A percentile compares a stretch with the other conserved stretches of the same genome.
Conservation (phyloP, 2,113 vertebrate genomes). For the Ammospiza nelsoni region DNA sequence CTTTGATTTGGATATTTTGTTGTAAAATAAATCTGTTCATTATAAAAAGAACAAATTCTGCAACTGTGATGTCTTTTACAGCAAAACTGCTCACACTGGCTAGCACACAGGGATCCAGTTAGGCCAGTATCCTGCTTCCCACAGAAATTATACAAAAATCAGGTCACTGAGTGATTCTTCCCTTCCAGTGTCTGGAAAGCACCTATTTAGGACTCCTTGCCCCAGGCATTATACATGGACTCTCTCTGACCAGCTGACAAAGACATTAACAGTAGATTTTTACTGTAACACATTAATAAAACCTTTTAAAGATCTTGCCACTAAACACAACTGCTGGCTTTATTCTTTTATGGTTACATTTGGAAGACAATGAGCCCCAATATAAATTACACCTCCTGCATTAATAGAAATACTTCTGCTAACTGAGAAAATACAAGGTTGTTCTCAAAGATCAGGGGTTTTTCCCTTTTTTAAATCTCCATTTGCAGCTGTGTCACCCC, state of each 20-base stretch:
- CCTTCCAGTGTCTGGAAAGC: background rate
- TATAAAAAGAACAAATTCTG: background rate
- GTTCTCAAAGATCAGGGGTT: accelerated
- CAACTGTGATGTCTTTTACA: background rate
- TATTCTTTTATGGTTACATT: background rate
- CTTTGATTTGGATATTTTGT: background rate
- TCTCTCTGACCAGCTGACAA: background rate
- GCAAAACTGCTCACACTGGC: background rate
- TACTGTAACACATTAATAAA: background rate
- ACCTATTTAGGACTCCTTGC: background rate
- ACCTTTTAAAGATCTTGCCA: background rate
- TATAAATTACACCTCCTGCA: background rate
- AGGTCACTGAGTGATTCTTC: background rate
- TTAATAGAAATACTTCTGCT: background rate
- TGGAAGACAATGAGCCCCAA: background rate
- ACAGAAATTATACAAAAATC: background rate
- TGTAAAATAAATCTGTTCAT: background rate
- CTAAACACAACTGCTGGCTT: background rate
- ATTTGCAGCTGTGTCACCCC: background rate
- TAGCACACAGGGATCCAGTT: background rate
- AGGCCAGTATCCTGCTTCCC: background rate
- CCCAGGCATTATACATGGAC: background rate
- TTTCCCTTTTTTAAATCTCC: background rate
- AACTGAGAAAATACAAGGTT: background rate
- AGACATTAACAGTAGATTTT: background rate